Evolutionary conservation across 1,140 invertebrate species (phyloP).

Genomic region (Tetramorium parvispinum): DNA sequence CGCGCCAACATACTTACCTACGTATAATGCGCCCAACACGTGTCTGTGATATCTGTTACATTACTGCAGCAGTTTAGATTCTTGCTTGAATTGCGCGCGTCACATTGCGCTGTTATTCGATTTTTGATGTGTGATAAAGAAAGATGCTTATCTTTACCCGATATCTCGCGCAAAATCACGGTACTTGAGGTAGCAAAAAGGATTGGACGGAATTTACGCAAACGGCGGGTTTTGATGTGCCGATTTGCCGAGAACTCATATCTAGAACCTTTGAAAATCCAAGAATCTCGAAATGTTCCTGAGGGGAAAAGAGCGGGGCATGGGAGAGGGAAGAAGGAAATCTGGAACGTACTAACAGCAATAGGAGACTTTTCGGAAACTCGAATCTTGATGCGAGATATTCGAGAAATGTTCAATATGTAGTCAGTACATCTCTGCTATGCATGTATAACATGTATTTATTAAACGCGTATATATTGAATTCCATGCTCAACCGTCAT

Average conservation of each 20-base stretch:
- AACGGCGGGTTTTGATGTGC: slow-evolving; percentile 31
- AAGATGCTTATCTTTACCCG: slow-evolving; percentile 32
- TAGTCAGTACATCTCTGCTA: not conserved
- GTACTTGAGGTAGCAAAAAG: slow-evolving; percentile 41
- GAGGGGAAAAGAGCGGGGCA: not conserved
- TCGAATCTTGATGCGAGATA: slow-evolving; percentile 16
- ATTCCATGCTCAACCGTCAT: not conserved
- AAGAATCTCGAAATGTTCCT: slow-evolving; percentile 40
- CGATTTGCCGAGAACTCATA: slow-evolving; percentile 29
- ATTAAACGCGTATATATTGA: slow-evolving; percentile 4
- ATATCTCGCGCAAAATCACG: slow-evolving; percentile 39
- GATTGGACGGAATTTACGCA: slow-evolving; percentile 49
- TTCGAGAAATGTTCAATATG: slow-evolving; percentile 11
- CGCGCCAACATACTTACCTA: not conserved
- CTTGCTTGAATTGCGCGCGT: not conserved
- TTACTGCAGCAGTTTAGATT: slow-evolving; percentile 7
- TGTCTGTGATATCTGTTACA: not conserved
- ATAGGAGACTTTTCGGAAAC: slow-evolving; percentile 47
- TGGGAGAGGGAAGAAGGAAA: not conserved
- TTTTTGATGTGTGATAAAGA: not conserved
- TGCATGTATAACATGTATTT: not conserved
- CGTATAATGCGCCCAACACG: slow-evolving; percentile 21
- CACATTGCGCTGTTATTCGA: slow-evolving; percentile 19
- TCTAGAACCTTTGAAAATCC: slow-evolving; percentile 30
- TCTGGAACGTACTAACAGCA: not conserved